phyloP scores from a whole-genome alignment of 2,888 invertebrate species.

The Ichneumoninae sp. region DNA sequence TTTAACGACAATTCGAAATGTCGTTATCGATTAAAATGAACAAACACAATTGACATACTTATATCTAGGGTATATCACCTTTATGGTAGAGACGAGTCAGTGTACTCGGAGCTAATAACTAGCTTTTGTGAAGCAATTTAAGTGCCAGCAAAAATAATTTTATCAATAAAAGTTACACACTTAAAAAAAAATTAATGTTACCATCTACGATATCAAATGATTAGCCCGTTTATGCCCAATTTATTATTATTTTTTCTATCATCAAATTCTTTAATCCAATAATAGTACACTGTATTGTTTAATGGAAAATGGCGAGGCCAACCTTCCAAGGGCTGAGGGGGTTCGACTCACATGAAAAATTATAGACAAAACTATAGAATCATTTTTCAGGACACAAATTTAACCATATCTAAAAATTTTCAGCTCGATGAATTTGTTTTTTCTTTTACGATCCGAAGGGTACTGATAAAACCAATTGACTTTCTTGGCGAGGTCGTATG shows the following conservation, averaged over 20 bases:
- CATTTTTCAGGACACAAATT: background rate
- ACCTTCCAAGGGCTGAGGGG: background rate
- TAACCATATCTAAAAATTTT: background rate
- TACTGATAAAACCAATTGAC: background rate
- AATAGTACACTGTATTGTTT: background rate
- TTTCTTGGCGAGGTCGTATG: background rate
- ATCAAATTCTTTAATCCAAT: background rate
- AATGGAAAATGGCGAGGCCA: background rate
- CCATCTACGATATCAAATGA: conserved; percentile 22
- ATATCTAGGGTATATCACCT: conserved; percentile 37
- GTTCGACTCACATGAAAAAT: background rate
- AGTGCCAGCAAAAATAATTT: conserved; percentile 70
- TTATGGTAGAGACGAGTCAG: conserved; percentile 33
- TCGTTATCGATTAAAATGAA: conserved; percentile 29
- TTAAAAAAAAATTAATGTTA: conserved; percentile 39
- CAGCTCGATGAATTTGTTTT: background rate
- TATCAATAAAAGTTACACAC: conserved; percentile 75
- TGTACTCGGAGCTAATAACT: conserved; percentile 34
- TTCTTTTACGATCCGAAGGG: background rate
- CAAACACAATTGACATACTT: conserved; percentile 30
- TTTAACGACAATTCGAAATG: background rate
- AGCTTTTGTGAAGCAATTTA: conserved; percentile 73
- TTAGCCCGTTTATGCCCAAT: background rate
- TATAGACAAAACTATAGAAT: background rate
- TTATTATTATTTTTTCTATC: background rate